Conservation (phyloP, 2,888 invertebrate genomes). For the Rhimphoctona megacephalus region DNA sequence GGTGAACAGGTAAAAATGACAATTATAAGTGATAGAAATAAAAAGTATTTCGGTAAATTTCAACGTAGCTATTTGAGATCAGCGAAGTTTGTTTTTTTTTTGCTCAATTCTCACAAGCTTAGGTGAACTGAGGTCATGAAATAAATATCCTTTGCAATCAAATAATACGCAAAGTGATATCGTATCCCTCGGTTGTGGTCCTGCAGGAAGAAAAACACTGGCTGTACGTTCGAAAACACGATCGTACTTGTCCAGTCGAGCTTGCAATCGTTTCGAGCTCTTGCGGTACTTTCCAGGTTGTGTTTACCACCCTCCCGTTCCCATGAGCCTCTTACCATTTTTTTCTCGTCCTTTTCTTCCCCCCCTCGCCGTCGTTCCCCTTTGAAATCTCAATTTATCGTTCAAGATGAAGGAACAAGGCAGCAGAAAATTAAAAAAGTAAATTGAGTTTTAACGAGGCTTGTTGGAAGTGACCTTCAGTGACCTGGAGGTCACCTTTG, state of each 20-base stretch:
- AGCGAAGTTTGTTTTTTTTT: too few species aligned
- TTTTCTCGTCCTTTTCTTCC: not conserved
- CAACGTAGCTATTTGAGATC: not conserved
- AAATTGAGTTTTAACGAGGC: conserved; percentile 1
- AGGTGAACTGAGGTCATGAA: not conserved
- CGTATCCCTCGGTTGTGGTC: conserved; percentile 4
- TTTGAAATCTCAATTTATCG: conserved; percentile 11
- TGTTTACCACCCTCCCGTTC: conserved; percentile 28
- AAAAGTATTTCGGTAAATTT: not conserved
- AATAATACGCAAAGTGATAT: not conserved
- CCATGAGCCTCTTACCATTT: not conserved
- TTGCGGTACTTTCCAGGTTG: conserved; percentile 53
- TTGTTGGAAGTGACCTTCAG: not conserved
- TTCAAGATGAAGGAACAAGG: conserved; percentile 4
- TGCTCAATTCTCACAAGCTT: not conserved
- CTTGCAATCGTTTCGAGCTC: conserved; percentile 20
- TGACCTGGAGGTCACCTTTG: conserved; percentile 7
- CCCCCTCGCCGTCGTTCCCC: not conserved
- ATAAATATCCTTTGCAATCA: not conserved
- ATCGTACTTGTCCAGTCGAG: conserved; percentile 16
- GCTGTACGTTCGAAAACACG: conserved; percentile 24
- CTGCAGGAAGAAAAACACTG: not conserved
- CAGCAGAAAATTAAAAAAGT: conserved; percentile 10
- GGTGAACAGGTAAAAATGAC: too few species aligned
- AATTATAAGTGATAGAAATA: too few species aligned